phyloP scores from a whole-genome alignment of 35 echinoderm and acorn worm species.

The Anneissia japonica region DNA sequence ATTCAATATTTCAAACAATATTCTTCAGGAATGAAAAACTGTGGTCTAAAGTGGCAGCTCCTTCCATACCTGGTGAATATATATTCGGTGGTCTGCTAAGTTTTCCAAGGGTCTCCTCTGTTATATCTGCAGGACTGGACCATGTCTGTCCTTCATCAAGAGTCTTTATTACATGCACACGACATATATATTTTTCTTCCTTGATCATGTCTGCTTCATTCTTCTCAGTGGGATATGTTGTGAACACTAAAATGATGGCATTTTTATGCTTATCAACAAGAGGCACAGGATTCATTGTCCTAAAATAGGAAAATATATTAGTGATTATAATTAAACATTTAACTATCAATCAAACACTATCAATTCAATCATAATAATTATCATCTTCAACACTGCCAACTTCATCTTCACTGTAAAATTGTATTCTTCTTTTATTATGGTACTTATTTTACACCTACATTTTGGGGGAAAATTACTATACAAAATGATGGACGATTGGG shows the following conservation, averaged over 20 bases:
- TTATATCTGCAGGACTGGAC: slow-evolving; percentile 39
- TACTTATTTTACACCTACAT: too few species aligned
- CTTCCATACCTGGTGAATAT: slow-evolving; percentile 78
- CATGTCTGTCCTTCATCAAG: slow-evolving; percentile 58
- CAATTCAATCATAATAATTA: too few species aligned
- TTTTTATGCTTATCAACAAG: slow-evolving; percentile 52
- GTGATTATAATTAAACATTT: too few species aligned
- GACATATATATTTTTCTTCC: slow-evolving; percentile 40
- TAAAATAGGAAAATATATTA: slow-evolving; percentile 11
- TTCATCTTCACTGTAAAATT: too few species aligned
- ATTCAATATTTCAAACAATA: too few species aligned
- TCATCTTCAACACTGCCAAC: too few species aligned
- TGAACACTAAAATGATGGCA: slow-evolving; percentile 45
- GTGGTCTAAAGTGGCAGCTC: too few species aligned
- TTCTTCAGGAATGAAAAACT: too few species aligned
- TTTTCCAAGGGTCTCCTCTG: slow-evolving; percentile 43
- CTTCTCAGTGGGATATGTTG: slow-evolving; percentile 43
- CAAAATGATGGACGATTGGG: too few species aligned
- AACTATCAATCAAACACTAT: too few species aligned
- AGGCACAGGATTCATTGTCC: slow-evolving; percentile 75
- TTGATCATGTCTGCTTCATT: slow-evolving; percentile 59
- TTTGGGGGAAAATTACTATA: too few species aligned
- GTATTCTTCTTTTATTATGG: too few species aligned
- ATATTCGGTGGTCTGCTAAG: slow-evolving; percentile 45
- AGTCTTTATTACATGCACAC: slow-evolving; percentile 53